Evolutionary conservation across 2,888 invertebrate species (phyloP).

Genomic region (Ptychoptera contaminata): DNA sequence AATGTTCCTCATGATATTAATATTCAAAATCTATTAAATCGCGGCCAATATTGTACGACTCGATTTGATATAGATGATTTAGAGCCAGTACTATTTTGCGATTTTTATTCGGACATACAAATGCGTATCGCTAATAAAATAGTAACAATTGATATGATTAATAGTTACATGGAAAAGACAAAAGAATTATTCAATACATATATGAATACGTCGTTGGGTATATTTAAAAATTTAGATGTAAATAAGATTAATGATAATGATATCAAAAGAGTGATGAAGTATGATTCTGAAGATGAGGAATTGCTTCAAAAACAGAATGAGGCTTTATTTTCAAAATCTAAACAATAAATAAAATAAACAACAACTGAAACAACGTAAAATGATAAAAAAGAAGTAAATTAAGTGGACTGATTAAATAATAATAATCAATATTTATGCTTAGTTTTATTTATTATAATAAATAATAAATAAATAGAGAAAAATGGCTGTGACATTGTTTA

Average conservation of each 20-base stretch:
- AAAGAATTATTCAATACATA: constrained; percentile 1
- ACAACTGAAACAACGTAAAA: too few species aligned
- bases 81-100: constrained; percentile 27
- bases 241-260: constrained; percentile 1
- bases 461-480: too few species aligned
- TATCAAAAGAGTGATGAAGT: not conserved
- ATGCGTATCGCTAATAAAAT: constrained; percentile 27
- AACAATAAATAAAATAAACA: too few species aligned
- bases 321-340: too few species aligned
- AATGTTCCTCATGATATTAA: constrained; percentile 20
- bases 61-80: constrained; percentile 9
- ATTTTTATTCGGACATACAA: constrained; percentile 29
- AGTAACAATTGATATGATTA: constrained; percentile 21
- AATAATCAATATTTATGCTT: too few species aligned
- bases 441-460: too few species aligned
- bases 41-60: constrained; percentile 28
- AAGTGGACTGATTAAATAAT: too few species aligned
- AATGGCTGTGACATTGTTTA: too few species aligned
- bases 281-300: not conserved
- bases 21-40: constrained; percentile 22
- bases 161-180: not conserved
- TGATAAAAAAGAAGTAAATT: too few species aligned
- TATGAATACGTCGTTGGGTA: constrained; percentile 1
- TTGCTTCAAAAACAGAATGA: too few species aligned
- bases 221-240: constrained; percentile 3